Conservation (phyloP, 2,797 vertebrate genomes). For the Carcharodon carcharias region DNA sequence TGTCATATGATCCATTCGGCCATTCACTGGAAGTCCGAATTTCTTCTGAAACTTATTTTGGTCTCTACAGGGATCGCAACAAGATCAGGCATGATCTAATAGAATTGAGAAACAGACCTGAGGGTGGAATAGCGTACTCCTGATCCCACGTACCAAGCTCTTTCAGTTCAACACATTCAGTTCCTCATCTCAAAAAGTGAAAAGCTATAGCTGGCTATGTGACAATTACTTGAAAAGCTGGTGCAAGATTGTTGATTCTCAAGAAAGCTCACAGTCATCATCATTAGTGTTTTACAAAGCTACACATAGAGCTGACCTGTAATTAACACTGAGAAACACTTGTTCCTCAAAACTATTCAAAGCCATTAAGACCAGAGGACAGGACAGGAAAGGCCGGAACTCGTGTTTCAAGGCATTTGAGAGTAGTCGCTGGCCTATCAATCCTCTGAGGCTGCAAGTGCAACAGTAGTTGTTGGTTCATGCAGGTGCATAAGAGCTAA, state of each 20-base stretch:
- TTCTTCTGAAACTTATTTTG: not conserved
- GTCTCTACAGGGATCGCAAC: not conserved
- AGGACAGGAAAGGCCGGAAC: not conserved
- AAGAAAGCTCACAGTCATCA: not conserved
- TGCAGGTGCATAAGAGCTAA: no score
- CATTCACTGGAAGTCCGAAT: not conserved
- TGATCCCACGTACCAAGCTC: not conserved
- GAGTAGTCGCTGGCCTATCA: not conserved
- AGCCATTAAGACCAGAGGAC: not conserved
- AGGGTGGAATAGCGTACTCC: not conserved
- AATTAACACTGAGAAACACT: no score
- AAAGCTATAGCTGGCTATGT: not conserved
- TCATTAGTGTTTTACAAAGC: not conserved
- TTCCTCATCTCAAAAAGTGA: not conserved
- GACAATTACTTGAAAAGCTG: not conserved
- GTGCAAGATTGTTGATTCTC: not conserved
- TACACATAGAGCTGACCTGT: not conserved
- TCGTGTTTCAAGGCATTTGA: not conserved
- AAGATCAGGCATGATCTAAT: not conserved
- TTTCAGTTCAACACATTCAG: not conserved
- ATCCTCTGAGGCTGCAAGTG: not conserved
- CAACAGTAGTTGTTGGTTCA: not conserved
- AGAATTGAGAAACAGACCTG: not conserved
- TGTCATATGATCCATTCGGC: not conserved
- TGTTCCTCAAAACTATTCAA: not conserved